phyloP scores from a whole-genome alignment of 2,113 vertebrate species.

The Eclectus roratus region DNA sequence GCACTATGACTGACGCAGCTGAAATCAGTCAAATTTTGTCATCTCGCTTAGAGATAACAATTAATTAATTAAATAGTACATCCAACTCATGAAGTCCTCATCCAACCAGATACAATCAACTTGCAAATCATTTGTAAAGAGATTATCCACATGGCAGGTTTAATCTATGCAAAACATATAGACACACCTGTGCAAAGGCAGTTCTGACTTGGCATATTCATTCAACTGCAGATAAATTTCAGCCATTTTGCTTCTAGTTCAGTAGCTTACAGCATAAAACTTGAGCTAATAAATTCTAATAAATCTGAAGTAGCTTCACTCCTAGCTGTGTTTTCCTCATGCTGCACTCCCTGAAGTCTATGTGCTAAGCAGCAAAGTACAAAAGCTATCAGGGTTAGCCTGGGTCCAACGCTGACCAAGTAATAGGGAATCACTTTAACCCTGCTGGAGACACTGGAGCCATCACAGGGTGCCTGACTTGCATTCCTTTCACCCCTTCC shows the following conservation, averaged over 20 bases:
- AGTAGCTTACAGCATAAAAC: not conserved
- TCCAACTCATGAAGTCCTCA: not conserved
- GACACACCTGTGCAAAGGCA: not conserved
- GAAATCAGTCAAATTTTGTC: not conserved
- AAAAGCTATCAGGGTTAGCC: not conserved
- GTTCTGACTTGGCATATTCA: not conserved
- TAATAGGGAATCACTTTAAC: not conserved
- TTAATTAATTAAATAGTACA: not conserved
- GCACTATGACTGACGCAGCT: not conserved
- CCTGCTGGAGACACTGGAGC: not conserved
- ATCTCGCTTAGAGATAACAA: not conserved
- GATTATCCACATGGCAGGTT: not conserved
- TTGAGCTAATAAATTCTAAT: not conserved
- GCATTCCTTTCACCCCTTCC: not conserved
- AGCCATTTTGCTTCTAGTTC: not conserved
- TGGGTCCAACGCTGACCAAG: not conserved
- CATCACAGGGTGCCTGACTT: not conserved
- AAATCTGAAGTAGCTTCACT: not conserved
- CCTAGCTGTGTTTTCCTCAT: not conserved
- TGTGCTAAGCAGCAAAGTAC: not conserved
- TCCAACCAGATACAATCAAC: not conserved
- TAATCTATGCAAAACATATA: not conserved
- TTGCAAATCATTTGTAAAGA: not conserved
- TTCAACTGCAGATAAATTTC: not conserved
- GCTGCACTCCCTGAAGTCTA: not conserved